A percentile compares a stretch with the other conserved stretches of the same genome.
Evolutionary conservation across 2,113 vertebrate species (phyloP).

Genomic region (Gavia stellata): DNA sequence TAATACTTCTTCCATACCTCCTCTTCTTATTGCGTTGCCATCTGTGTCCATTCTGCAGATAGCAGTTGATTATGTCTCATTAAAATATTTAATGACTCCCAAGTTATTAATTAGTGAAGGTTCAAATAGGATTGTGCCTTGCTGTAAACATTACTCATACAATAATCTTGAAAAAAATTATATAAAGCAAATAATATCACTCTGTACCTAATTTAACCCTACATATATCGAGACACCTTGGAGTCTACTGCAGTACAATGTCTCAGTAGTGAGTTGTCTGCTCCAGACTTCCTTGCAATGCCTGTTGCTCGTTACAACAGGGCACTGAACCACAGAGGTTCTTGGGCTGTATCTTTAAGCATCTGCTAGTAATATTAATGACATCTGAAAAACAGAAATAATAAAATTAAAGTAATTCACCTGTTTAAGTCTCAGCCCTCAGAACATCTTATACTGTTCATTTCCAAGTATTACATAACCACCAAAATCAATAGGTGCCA

Average conservation of each 20-base stretch:
- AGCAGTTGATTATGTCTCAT: constrained; percentile 20
- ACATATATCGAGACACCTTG: neutral
- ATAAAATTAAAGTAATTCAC: neutral
- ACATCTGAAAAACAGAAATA: neutral
- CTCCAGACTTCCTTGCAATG: neutral
- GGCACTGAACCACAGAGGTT: neutral
- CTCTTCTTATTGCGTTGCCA: neutral
- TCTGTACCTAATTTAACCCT: neutral
- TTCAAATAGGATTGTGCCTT: neutral
- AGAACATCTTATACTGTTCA: neutral
- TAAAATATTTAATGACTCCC: constrained; percentile 51
- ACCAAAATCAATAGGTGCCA: neutral
- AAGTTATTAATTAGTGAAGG: constrained; percentile 26
- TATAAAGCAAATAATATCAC: neutral
- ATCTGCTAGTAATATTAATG: neutral
- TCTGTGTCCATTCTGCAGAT: constrained; percentile 28
- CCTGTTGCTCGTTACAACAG: neutral
- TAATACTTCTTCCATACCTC: constrained; percentile 2
- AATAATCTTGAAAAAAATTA: neutral
- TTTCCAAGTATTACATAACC: neutral
- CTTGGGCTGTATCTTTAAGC: neutral
- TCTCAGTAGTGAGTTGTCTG: neutral
- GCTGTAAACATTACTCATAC: neutral
- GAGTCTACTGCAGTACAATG: neutral
- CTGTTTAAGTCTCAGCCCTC: neutral